Conservation (phyloP, 2,888 invertebrate species). For the Ypsolopha scabrella region DNA sequence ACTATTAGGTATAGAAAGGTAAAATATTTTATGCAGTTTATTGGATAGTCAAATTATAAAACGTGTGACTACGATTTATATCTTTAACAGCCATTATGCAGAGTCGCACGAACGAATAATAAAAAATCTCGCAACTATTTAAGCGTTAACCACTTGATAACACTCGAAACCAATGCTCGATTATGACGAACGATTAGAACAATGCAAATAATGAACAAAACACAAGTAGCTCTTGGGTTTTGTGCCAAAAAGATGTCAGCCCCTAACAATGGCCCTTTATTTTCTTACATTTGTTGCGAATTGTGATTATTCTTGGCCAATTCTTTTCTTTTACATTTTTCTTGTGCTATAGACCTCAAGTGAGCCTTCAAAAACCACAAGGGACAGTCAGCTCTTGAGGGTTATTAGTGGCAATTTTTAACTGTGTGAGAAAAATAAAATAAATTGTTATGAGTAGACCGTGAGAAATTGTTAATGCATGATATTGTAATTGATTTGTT, state of each 20-base stretch:
- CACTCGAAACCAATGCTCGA: slow-evolving; percentile 24
- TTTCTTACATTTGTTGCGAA: slow-evolving; percentile 61
- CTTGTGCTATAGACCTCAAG: slow-evolving; percentile 14
- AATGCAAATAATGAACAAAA: slow-evolving; percentile 47
- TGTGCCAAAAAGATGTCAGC: slow-evolving; percentile 56
- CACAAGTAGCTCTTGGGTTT: slow-evolving; percentile 39
- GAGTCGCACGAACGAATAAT: slow-evolving; percentile 13
- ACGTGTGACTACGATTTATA: not conserved
- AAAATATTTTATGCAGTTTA: not conserved
- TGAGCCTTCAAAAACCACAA: slow-evolving; percentile 28
- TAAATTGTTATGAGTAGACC: slow-evolving; percentile 9
- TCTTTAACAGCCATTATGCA: slow-evolving; percentile 14
- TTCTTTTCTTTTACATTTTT: slow-evolving; percentile 38
- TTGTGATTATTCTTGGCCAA: slow-evolving; percentile 45
- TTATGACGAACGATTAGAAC: slow-evolving; percentile 29
- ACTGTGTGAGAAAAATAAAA: slow-evolving; percentile 21
- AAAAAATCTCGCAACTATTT: slow-evolving; percentile 23
- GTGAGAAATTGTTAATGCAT: slow-evolving; percentile 22
- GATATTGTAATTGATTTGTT: not conserved
- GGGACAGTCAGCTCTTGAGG: slow-evolving; percentile 22
- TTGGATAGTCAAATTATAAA: not conserved
- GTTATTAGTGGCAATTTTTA: slow-evolving; percentile 16
- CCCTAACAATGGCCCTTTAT: slow-evolving; percentile 43
- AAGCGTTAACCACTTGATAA: slow-evolving; percentile 31
- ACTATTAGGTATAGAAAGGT: too few species aligned